A percentile compares a stretch with the other conserved stretches of the same genome.
phyloP scores from a whole-genome alignment of 2,113 vertebrate genomes.

The Phyllostomus discolor region DNA sequence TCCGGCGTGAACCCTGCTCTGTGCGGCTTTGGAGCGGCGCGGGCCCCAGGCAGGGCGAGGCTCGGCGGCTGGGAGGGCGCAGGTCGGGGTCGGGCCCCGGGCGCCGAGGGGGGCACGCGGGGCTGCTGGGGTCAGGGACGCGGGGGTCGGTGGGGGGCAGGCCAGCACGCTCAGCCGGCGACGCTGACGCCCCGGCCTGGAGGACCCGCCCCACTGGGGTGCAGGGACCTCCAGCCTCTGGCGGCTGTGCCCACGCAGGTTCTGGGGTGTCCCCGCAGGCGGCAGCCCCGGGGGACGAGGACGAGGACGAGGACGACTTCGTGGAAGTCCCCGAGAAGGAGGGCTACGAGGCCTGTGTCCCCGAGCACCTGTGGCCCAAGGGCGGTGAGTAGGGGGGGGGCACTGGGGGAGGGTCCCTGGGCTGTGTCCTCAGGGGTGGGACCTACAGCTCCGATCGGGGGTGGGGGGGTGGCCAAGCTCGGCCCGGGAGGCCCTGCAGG shows the following conservation, averaged over 20 bases:
- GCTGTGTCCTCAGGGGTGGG: background rate
- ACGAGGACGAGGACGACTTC: constrained; percentile 87
- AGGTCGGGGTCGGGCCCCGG: accelerated
- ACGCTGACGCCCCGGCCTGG: accelerated
- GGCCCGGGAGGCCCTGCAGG: too few relatives aligned
- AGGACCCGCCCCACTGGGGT: accelerated
- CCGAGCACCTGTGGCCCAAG: constrained; percentile 87
- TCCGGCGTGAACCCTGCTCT: background rate
- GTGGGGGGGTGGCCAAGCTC: background rate
- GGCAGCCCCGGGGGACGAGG: constrained; percentile 61
- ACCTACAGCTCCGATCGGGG: background rate
- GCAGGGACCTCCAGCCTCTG: accelerated
- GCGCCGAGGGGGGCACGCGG: accelerated
- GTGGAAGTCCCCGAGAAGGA: constrained; percentile 97
- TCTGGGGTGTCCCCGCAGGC: constrained; percentile 68
- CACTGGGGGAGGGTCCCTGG: accelerated
- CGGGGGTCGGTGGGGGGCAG: accelerated
- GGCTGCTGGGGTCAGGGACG: background rate
- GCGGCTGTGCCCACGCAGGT: background rate
- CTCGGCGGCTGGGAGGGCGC: background rate
- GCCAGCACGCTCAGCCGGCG: accelerated
- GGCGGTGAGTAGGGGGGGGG: constrained; percentile 84
- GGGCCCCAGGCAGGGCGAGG: too few relatives aligned
- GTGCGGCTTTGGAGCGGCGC: too few relatives aligned
- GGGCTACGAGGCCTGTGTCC: constrained; percentile 91